Base-by-base conservation (phyloP, 2,113 vertebrate genomes). In the Holacanthus passer region DNA sequence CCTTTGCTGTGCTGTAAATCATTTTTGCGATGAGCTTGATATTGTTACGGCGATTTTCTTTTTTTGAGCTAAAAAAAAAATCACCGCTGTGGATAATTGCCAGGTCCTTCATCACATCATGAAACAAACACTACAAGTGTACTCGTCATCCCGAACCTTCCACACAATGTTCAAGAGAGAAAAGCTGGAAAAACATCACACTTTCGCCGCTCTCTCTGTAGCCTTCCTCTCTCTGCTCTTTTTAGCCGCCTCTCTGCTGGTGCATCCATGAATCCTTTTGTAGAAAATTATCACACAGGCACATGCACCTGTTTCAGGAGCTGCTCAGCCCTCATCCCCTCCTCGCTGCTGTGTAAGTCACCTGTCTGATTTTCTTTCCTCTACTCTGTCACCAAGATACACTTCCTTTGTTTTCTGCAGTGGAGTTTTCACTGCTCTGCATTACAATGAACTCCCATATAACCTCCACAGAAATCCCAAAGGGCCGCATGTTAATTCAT, bases 181-280 rank as follows among this genome's bases (percentile, higher is more conserved):
- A 74, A 74, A 84, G 73, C 86, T 83, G 83, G 77, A 85, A 83
- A 79, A 85, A 91, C 81, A 82, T 83, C 89, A 58, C n/a, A 73
- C 77, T 84, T 77, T 79, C 60, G 41, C 31, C 2, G 32, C 75
- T 71, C 67, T 77, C 70, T 83, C 64, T 77, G 48, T 64, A 50
- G 52, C 79, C 62, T 63, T 81, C 59, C 73, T 79, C 73, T 79
- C 73, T 31, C 55, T 66, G 53, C 32, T 81, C 82, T 73, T 86
- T 79, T 77, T 63, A 79, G 77, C 70, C 50, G 32, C 73, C 67
- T 83, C 88, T 84, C 65, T 76, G 67, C 69, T 48, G 55, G 58
- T 29, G 79, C 70, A 79, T 70, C 80, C 59, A 65, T 63, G 39
- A 73, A 58, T 79, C 31, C 66, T 90, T 82, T 85, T 62, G 71